Conservation (phyloP, 2,888 invertebrate genomes). For the Holacanthella duospinosa region DNA sequence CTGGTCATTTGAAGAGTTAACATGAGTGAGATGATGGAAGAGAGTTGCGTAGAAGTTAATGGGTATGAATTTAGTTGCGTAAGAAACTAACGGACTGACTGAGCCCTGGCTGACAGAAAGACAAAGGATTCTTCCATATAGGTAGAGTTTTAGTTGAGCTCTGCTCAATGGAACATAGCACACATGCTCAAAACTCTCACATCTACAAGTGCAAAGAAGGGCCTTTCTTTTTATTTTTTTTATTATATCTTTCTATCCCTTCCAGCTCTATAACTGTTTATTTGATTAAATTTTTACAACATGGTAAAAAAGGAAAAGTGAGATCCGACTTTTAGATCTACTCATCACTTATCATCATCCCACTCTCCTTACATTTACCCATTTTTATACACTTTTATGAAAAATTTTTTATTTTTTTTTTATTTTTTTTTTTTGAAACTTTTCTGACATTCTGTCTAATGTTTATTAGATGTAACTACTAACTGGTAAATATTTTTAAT, state of each 20-base stretch:
- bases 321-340: not conserved
- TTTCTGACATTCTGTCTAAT: not conserved
- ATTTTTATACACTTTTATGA: not conserved
- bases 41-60: not conserved
- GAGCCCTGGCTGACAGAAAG: too few relatives aligned
- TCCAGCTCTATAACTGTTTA: constrained; percentile 3
- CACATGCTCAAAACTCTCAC: too few relatives aligned
- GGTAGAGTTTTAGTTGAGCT: too few relatives aligned
- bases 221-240: not conserved
- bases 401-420: constrained; percentile 5
- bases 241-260: not conserved
- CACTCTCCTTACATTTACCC: not conserved
- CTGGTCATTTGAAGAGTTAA: not conserved
- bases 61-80: too few relatives aligned
- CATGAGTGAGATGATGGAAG: not conserved
- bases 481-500: not conserved
- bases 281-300: not conserved
- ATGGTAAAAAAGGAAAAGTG: not conserved
- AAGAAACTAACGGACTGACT: too few relatives aligned
- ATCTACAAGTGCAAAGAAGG: too few relatives aligned
- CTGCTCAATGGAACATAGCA: too few relatives aligned
- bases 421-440: not conserved
- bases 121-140: too few relatives aligned
- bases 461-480: not conserved
- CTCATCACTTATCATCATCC: too few relatives aligned